These are phyloP conservation scores for Acanthosoma haemorrhoidale DNA, from an alignment of 2,888 invertebrate species.

Conservation along the genomic window DNA sequence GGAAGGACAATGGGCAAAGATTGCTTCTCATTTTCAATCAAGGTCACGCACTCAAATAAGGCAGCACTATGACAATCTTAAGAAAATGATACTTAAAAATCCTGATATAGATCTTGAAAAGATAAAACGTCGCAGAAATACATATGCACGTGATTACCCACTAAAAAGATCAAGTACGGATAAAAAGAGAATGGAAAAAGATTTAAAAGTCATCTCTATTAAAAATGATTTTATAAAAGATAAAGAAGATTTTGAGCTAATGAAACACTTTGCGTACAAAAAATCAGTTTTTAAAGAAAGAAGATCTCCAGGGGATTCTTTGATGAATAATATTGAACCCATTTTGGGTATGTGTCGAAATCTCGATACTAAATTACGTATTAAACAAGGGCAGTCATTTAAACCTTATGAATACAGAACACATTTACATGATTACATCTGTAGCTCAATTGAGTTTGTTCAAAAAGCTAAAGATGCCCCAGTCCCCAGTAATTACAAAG, in stretches of 20 bases:
- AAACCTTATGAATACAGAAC: background rate
- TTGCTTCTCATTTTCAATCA: slow-evolving; percentile 52
- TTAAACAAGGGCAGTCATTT: too few relatives aligned
- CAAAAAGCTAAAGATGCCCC: background rate
- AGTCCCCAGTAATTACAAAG: background rate
- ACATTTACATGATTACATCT: background rate
- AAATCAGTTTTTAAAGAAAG: background rate
- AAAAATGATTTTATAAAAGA: background rate
- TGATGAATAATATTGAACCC: background rate
- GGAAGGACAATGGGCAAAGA: slow-evolving; percentile 51
- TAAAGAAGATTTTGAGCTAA: background rate
- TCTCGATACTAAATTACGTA: background rate
- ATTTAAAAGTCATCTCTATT: background rate
- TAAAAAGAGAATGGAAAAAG: background rate
- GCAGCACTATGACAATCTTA: slow-evolving; percentile 50
- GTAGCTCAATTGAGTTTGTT: slow-evolving; percentile 4
- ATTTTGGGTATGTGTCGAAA: background rate
- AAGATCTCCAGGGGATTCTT: background rate
- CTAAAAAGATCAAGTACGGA: background rate
- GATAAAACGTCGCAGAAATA: background rate
- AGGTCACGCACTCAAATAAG: slow-evolving; percentile 57
- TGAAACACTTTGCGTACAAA: slow-evolving; percentile 8
- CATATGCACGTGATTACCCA: background rate
- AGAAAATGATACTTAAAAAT: slow-evolving; percentile 21
- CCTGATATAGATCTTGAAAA: slow-evolving; percentile 13